Percentiles rank a stretch among this genome's conserved stretches.
phyloP scores from a whole-genome alignment of 2,888 invertebrate species.

The Venusia cambrica region DNA sequence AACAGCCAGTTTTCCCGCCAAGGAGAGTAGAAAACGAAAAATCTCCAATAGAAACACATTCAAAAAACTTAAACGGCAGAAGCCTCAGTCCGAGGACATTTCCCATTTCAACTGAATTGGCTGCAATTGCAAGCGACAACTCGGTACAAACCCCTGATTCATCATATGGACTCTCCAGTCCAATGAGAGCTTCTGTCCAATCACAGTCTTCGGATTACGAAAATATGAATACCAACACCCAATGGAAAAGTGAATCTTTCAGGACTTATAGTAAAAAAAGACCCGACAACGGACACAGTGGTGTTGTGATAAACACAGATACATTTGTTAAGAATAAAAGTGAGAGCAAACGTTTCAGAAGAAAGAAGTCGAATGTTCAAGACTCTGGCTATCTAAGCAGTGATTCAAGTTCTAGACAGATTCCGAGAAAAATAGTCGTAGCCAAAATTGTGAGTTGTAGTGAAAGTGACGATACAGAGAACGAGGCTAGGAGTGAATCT shows the following conservation, averaged over 20 bases:
- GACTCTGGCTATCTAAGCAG: slow-evolving; percentile 94
- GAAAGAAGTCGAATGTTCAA: slow-evolving; percentile 74
- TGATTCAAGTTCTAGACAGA: slow-evolving; percentile 84
- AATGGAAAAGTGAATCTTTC: slow-evolving; percentile 39
- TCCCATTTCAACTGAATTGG: slow-evolving; percentile 47
- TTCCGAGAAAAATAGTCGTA: slow-evolving; percentile 65
- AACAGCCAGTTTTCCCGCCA: slow-evolving; percentile 80
- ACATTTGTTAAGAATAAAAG: slow-evolving; percentile 63
- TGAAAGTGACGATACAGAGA: slow-evolving; percentile 89
- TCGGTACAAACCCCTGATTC: slow-evolving; percentile 44
- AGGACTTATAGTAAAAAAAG: slow-evolving; percentile 48
- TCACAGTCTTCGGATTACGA: slow-evolving; percentile 76
- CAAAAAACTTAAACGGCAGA: slow-evolving; percentile 87
- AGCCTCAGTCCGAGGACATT: slow-evolving; percentile 76
- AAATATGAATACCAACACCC: slow-evolving; percentile 44
- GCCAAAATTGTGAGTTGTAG: slow-evolving; percentile 82
- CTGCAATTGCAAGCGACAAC: slow-evolving; percentile 36
- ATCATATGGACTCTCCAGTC: slow-evolving; percentile 55
- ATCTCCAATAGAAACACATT: slow-evolving; percentile 58
- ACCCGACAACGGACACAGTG: slow-evolving; percentile 36
- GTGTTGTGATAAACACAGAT: slow-evolving; percentile 52
- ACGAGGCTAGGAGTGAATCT: slow-evolving; percentile 91
- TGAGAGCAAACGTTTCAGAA: slow-evolving; percentile 52
- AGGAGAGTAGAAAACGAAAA: slow-evolving; percentile 65
- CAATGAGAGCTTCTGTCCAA: slow-evolving; percentile 76